phyloP scores from a whole-genome alignment of 1,140 invertebrate species.

The Drosophila kohkoa region DNA sequence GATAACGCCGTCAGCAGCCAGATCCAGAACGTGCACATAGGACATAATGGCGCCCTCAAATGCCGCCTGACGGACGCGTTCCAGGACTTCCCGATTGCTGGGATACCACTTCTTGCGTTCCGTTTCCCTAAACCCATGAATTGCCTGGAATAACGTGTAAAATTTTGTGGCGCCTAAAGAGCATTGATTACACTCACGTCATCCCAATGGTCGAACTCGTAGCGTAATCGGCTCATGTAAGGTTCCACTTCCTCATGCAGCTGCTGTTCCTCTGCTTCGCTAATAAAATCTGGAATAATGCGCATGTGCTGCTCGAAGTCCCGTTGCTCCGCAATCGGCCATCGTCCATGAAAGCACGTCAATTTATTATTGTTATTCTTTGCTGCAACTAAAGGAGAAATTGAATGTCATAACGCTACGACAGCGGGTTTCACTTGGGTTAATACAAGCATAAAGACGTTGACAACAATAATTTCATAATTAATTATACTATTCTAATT shows the following conservation, averaged over 20 bases:
- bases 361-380: constrained; percentile 31
- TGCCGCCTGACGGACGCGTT: constrained; percentile 89
- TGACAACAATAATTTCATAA: constrained; percentile 2
- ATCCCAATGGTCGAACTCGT: constrained; percentile 98
- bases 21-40: constrained; percentile 95
- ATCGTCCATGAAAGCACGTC: constrained; percentile 84
- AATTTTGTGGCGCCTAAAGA: not conserved
- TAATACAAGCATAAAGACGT: not conserved
- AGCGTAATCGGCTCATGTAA: constrained; percentile 93
- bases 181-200: constrained; percentile 89
- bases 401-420: constrained; percentile 26
- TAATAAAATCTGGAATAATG: constrained; percentile 92
- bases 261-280: constrained; percentile 89
- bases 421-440: not conserved
- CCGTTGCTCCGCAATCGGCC: constrained; percentile 84
- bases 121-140: constrained; percentile 97
- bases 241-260: constrained; percentile 94
- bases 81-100: constrained; percentile 89
- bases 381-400: constrained; percentile 30
- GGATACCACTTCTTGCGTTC: constrained; percentile 94
- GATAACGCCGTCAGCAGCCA: constrained; percentile 95
- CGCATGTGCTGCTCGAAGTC: constrained; percentile 86
- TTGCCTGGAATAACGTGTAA: constrained; percentile 89
- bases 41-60: constrained; percentile 90
- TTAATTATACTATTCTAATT: not conserved